Percentiles rank a stretch among this genome's conserved stretches.
Evolutionary conservation across 2,888 invertebrate species (phyloP).

Genomic region (Drosophila barbarae): DNA sequence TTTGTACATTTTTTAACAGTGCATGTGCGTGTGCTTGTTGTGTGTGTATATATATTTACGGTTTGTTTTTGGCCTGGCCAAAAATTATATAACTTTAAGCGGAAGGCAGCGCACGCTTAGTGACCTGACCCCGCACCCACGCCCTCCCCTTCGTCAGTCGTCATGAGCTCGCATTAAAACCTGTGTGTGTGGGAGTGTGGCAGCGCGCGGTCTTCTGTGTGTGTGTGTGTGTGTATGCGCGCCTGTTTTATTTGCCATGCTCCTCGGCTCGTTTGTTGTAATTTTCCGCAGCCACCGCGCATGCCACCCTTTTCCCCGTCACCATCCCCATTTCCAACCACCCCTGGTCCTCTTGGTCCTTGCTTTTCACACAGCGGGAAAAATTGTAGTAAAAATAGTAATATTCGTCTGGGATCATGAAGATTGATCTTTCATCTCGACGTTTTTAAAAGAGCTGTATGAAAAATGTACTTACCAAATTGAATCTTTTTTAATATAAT

Average conservation of each 20-base stretch:
- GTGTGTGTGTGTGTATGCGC: constrained; percentile 19
- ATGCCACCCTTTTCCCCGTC: constrained; percentile 49
- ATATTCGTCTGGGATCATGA: not conserved
- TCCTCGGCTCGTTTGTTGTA: constrained; percentile 50
- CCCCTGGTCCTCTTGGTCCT: too few species aligned
- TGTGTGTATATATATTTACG: constrained; percentile 14
- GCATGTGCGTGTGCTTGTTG: constrained; percentile 5
- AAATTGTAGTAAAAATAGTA: not conserved
- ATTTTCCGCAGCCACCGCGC: constrained; percentile 54
- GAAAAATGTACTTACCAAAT: too few species aligned
- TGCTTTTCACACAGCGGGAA: constrained; percentile 17
- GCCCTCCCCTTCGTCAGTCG: constrained; percentile 30
- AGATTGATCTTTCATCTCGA: not conserved
- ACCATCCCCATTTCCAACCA: not conserved
- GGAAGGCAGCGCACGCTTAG: constrained; percentile 51
- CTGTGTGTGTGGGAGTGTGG: constrained; percentile 2
- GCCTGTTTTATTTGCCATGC: constrained; percentile 30
- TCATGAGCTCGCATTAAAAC: constrained; percentile 30
- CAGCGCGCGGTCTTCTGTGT: not conserved
- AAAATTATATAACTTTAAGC: constrained; percentile 60
- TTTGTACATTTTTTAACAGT: not conserved
- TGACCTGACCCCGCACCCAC: constrained; percentile 32
- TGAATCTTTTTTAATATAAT: too few species aligned
- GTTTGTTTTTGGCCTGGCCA: constrained; percentile 37
- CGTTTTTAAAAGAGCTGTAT: too few species aligned